Percentiles rank a stretch among this genome's conserved stretches.
Evolutionary conservation across 2,113 vertebrate species (phyloP).

Genomic region (Cettia cetti): DNA sequence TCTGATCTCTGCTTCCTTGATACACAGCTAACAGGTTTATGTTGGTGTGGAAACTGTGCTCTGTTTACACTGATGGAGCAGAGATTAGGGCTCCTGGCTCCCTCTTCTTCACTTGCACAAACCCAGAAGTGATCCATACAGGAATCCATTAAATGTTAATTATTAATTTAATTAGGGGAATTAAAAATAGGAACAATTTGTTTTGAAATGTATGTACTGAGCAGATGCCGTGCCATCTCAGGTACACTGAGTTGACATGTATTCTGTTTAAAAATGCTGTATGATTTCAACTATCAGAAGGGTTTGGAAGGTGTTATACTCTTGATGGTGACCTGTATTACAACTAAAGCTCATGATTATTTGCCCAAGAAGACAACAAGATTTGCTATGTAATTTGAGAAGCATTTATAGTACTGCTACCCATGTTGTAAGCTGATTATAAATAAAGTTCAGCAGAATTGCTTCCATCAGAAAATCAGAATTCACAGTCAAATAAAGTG

Average conservation of each 20-base stretch:
- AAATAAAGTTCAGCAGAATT: slow-evolving; percentile 70
- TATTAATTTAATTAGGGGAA: not conserved
- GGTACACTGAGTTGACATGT: not conserved
- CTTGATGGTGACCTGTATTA: slow-evolving; percentile 67
- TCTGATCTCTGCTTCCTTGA: not conserved
- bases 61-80: not conserved
- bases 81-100: not conserved
- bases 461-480: slow-evolving; percentile 67
- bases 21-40: not conserved
- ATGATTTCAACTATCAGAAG: slow-evolving; percentile 44
- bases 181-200: not conserved
- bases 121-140: not conserved
- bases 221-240: slow-evolving; percentile 1
- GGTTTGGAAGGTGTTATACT: slow-evolving; percentile 51
- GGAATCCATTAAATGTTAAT: not conserved
- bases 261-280: not conserved
- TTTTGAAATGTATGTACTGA: not conserved
- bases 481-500: slow-evolving; percentile 72
- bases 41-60: not conserved
- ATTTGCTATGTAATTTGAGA: slow-evolving; percentile 69
- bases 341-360: slow-evolving; percentile 63
- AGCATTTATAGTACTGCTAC: slow-evolving; percentile 51
- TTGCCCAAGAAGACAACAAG: slow-evolving; percentile 68
- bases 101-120: not conserved
- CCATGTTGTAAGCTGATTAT: slow-evolving; percentile 69